These are phyloP conservation scores for Drosophila tsacasi DNA, from an alignment of 1,140 invertebrate genomes.

Conservation along the genomic window DNA sequence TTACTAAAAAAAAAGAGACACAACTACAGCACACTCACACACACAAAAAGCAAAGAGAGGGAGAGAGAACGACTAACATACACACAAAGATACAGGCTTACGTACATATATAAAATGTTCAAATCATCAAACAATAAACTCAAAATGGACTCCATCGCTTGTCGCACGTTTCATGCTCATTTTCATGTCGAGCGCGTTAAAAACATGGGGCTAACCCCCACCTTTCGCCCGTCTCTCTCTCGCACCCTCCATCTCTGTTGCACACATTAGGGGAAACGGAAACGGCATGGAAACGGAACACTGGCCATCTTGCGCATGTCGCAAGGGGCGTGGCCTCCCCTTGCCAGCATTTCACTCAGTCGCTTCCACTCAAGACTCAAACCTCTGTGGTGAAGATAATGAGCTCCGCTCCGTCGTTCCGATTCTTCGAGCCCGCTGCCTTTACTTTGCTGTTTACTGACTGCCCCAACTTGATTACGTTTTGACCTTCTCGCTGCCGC, in stretches of 20 bases:
- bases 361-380: conserved; percentile 35
- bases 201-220: conserved; percentile 53
- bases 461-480: conserved; percentile 66
- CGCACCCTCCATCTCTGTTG: conserved; percentile 14
- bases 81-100: conserved; percentile 24
- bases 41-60: background rate
- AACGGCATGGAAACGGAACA: conserved; percentile 59
- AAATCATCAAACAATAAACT: conserved; percentile 86
- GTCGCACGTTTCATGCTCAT: conserved; percentile 83
- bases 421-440: conserved; percentile 7
- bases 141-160: conserved; percentile 85
- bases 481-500: conserved; percentile 67
- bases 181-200: conserved; percentile 83
- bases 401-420: conserved; percentile 20
- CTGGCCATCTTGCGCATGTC: conserved; percentile 77
- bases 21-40: conserved; percentile 45
- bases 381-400: conserved; percentile 61
- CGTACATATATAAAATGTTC: conserved; percentile 81
- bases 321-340: conserved; percentile 49
- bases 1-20: conserved; percentile 71
- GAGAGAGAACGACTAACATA: conserved; percentile 22
- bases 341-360: conserved; percentile 15
- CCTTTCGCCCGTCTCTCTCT: conserved; percentile 14
- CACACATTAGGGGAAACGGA: conserved; percentile 60
- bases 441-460: conserved; percentile 29